phyloP scores from a whole-genome alignment of 2,797 vertebrate genomes.

The Rhynchotus rufescens region DNA sequence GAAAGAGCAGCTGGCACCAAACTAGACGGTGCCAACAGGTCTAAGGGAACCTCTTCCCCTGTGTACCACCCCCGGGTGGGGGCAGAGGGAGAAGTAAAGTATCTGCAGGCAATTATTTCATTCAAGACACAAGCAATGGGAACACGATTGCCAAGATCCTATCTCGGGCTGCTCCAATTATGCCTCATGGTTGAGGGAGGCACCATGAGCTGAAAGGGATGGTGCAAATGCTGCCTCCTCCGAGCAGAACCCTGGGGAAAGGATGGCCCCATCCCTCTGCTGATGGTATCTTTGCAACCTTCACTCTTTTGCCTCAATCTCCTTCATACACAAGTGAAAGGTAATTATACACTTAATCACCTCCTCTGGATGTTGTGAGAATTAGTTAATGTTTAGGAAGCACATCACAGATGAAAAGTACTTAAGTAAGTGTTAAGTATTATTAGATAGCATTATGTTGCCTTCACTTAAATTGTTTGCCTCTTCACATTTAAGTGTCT shows the following conservation, averaged over 20 bases:
- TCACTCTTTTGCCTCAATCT: neutral
- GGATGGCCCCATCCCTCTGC: neutral
- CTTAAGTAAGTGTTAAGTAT: conserved; percentile 11
- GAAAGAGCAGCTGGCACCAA: neutral
- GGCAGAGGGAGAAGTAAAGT: neutral
- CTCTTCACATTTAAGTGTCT: conserved; percentile 11
- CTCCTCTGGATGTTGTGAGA: conserved; percentile 1
- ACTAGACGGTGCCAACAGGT: neutral
- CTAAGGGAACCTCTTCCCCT: neutral
- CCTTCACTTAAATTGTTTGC: conserved; percentile 18
- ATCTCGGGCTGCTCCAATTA: neutral
- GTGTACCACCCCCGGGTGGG: neutral
- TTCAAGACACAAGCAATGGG: neutral
- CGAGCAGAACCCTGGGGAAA: neutral
- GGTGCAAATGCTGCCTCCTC: neutral
- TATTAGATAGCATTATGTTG: neutral
- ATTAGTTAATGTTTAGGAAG: conserved; percentile 47
- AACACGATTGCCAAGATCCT: neutral
- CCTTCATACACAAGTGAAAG: neutral
- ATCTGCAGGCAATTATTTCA: neutral
- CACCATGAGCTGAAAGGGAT: neutral
- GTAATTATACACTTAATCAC: neutral
- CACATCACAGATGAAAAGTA: neutral
- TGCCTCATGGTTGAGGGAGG: neutral
- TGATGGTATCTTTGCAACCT: neutral